Evolutionary conservation across 1,140 invertebrate genomes (phyloP).

Genomic region (Diachasmimorpha longicaudata): DNA sequence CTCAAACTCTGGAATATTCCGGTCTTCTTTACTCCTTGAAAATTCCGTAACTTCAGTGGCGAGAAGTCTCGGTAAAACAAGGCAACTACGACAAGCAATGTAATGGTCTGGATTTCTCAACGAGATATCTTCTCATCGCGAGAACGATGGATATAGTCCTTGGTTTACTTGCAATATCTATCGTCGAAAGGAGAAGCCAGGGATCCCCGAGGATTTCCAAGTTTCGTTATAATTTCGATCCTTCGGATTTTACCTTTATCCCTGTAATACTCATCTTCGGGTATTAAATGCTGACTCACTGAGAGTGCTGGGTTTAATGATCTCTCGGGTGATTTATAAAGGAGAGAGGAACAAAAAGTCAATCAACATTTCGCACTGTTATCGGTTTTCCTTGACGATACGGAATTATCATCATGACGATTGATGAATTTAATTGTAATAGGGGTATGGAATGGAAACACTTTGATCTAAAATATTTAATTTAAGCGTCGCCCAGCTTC

Average conservation of each 20-base stretch:
- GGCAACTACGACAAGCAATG: background rate
- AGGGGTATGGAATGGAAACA: background rate
- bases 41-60: background rate
- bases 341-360: too few species aligned
- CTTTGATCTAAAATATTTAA: background rate
- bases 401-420: too few species aligned
- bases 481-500: background rate
- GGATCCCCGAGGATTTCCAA: constrained; percentile 29
- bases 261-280: constrained; percentile 10
- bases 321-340: background rate
- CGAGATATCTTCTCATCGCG: background rate
- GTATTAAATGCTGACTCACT: constrained; percentile 16
- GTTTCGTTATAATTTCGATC: constrained; percentile 32
- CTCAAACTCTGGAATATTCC: background rate
- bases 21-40: background rate
- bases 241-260: background rate
- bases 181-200: constrained; percentile 14
- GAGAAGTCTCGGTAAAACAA: background rate
- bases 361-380: too few species aligned
- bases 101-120: background rate
- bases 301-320: constrained; percentile 8
- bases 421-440: too few species aligned
- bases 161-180: constrained; percentile 7
- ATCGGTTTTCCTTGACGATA: too few species aligned
- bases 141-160: background rate